Percentiles rank a stretch among this genome's conserved stretches.
phyloP scores from a whole-genome alignment of 2,113 vertebrate species.

The Leuciscus idus region DNA sequence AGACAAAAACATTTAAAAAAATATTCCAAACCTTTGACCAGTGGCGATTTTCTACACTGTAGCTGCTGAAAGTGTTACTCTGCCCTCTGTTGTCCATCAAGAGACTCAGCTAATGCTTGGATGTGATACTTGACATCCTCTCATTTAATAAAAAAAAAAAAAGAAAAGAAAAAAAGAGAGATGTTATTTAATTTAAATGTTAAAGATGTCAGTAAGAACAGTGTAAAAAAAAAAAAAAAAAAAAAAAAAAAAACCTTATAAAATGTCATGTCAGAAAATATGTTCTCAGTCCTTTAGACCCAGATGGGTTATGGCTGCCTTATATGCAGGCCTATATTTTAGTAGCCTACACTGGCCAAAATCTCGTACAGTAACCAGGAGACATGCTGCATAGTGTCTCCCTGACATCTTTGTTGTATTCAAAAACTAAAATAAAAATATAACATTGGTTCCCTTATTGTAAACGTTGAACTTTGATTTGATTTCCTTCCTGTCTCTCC shows the following conservation, averaged over 20 bases:
- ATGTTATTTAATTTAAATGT: not conserved
- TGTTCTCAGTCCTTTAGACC: not conserved
- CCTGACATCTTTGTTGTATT: no score
- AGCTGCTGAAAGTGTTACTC: not conserved
- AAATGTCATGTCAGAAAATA: not conserved
- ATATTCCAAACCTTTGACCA: no score
- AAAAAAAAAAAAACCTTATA: not conserved
- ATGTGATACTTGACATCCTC: not conserved
- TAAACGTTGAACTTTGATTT: slow-evolving; percentile 5
- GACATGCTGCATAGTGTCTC: not conserved
- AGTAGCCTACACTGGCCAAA: not conserved
- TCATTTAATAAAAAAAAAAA: not conserved
- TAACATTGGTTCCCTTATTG: not conserved
- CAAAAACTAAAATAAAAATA: no score
- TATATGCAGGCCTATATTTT: not conserved
- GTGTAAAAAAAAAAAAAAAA: not conserved
- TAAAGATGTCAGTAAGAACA: not conserved
- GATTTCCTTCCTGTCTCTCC: slow-evolving; percentile 34
- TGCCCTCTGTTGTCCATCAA: slow-evolving; percentile 15
- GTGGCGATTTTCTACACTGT: no score
- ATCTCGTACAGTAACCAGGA: no score
- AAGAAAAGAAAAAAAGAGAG: not conserved
- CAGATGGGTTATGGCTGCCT: not conserved
- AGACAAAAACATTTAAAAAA: no score
- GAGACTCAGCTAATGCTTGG: not conserved